Base-by-base conservation (phyloP, 30 jellyfish, hydroid and myxozoan genomes). In the Chrysaora quinquecirrha region DNA sequence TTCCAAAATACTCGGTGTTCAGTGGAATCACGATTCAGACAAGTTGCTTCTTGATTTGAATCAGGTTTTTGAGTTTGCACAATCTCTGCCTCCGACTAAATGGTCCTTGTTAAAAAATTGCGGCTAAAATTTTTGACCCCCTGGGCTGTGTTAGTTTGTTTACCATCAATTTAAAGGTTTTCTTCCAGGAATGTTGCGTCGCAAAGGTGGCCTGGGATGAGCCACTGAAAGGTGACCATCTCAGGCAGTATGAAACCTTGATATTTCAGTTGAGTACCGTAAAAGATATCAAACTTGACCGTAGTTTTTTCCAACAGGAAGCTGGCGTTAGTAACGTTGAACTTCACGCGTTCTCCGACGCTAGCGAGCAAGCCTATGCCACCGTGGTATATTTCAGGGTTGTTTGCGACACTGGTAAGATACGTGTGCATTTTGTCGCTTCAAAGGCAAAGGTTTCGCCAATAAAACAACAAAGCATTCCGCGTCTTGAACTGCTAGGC, bases 71-170 rank as follows among this genome's bases (percentile, higher is more conserved):
- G 69, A 60, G 75, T 71, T 64, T 35, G 82, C 85, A 7, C 12
- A 80, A 46, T 34, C 83, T 30, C 54, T 78, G 76, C 91, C 80
- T 0, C 81, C 87, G 3, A 64, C 94, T 0, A 83, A 90, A 64
- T 71, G 90, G 60, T 83, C 93, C 35, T 21, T 90, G 68, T 49
- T 84, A 20, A 90, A n/a, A 84, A 63, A 16, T 84, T 9, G 92
- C 97, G n/a, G 93, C 89, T 1, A 83, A 87, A 33, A 52, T 90
- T 21, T 91, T 86, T 64, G 98, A 91, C 70, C 95, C 98, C 29
- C 34, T 85, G 64, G 98, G 97, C 69, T 77, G 75, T 24, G 30
- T 75, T 3, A 61, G 66, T 74, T 71, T 64, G 24, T 60, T 90
- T 71, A 56, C 75, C 24, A 71, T 78, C 77, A 76, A 77, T 34